Conservation (phyloP, 92 coral and sea anemone genomes). For the Montipora capitata region DNA sequence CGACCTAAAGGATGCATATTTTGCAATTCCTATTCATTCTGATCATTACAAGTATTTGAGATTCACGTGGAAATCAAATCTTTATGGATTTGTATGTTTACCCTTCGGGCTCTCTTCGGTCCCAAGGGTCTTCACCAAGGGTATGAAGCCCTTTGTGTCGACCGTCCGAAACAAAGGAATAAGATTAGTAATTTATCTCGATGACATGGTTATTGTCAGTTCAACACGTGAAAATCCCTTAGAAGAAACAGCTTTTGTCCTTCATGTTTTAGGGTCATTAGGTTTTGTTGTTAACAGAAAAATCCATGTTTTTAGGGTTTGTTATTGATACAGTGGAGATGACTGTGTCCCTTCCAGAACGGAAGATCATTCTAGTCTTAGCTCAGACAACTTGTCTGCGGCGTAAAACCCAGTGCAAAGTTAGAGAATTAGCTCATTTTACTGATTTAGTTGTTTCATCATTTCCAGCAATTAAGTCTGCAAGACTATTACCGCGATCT, state of each 20-base stretch:
- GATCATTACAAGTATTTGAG: conserved; percentile 33
- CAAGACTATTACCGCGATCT: conserved; percentile 29
- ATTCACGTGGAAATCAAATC: neutral
- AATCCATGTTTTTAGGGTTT: neutral
- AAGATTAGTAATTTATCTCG: conserved; percentile 13
- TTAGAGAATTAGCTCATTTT: conserved; percentile 38
- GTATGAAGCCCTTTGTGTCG: conserved; percentile 24
- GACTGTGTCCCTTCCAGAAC: neutral
- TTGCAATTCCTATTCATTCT: conserved; percentile 32
- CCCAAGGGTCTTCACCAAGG: conserved; percentile 52
- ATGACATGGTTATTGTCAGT: conserved; percentile 13
- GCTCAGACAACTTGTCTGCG: conserved; percentile 11
- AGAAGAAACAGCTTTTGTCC: conserved; percentile 24
- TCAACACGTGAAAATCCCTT: conserved; percentile 7
- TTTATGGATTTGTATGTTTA: neutral
- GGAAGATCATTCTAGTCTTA: neutral
- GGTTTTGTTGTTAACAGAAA: conserved; percentile 35
- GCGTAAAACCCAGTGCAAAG: neutral
- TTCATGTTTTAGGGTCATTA: conserved; percentile 24
- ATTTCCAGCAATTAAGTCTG: conserved; percentile 50
- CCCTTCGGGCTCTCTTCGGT: conserved; percentile 46
- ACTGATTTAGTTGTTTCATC: conserved; percentile 50
- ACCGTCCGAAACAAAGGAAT: conserved; percentile 47
- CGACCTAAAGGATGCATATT: conserved; percentile 30
- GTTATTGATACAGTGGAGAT: neutral